A percentile compares a stretch with the other conserved stretches of the same genome.
phyloP scores from a whole-genome alignment of 2,888 invertebrate genomes.

The Synergus gifuensis region DNA sequence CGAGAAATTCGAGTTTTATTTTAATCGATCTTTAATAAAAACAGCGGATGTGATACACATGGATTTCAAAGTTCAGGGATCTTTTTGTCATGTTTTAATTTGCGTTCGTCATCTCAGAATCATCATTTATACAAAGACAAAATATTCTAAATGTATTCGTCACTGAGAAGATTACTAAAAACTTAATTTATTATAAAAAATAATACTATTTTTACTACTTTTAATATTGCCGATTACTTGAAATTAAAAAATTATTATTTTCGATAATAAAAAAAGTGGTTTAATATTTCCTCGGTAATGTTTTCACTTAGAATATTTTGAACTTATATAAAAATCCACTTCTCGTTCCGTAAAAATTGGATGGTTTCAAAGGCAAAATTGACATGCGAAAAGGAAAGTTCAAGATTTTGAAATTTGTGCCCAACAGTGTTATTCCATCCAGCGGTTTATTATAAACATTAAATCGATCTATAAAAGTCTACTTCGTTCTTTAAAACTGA shows the following conservation, averaged over 20 bases:
- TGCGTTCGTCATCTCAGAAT: not conserved
- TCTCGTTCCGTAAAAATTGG: not conserved
- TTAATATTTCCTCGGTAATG: not conserved
- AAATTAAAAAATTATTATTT: not conserved
- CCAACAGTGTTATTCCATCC: not conserved
- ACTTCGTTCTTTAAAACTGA: slow-evolving; percentile 18
- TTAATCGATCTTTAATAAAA: not conserved
- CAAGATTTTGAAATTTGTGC: not conserved
- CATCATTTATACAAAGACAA: not conserved
- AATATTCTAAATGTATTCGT: not conserved
- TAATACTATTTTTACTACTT: no score
- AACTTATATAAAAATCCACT: not conserved
- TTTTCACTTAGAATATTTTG: not conserved
- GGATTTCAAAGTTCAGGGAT: not conserved
- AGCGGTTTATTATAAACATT: not conserved
- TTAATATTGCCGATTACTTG: not conserved
- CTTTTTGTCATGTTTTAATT: not conserved
- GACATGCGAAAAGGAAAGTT: not conserved
- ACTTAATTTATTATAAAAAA: no score
- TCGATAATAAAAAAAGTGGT: not conserved
- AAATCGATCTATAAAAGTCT: slow-evolving; percentile 4
- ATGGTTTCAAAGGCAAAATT: not conserved
- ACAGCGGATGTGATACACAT: not conserved
- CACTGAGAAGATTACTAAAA: no score
- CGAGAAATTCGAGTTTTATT: slow-evolving; percentile 11